These are phyloP conservation scores for Dasypolia templi DNA, from an alignment of 2,888 invertebrate genomes.

Conservation along the genomic window DNA sequence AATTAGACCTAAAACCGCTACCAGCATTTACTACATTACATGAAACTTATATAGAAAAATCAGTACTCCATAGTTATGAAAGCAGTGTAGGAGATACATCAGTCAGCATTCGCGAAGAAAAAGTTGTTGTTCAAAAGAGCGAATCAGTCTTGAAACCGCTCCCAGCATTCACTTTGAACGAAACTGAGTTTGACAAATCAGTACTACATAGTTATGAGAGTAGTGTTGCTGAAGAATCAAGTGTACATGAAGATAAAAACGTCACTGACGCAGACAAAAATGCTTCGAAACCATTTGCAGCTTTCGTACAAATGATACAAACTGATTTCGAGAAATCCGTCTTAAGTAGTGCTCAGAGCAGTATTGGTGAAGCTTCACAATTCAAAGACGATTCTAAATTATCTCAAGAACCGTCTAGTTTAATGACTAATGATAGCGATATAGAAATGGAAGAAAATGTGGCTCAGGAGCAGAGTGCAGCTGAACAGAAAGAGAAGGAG, in stretches of 20 bases:
- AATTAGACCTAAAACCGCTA: constrained; percentile 69
- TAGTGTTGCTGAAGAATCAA: constrained; percentile 72
- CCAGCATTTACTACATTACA: constrained; percentile 80
- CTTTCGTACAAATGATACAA: constrained; percentile 74
- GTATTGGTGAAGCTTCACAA: constrained; percentile 70
- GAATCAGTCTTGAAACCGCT: constrained; percentile 69
- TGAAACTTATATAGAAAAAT: constrained; percentile 78
- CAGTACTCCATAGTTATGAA: constrained; percentile 81
- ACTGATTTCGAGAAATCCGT: constrained; percentile 80
- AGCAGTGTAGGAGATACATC: constrained; percentile 78
- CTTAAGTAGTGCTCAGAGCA: constrained; percentile 77
- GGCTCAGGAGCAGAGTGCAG: constrained; percentile 67
- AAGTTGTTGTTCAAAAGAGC: constrained; percentile 54
- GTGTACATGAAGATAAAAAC: constrained; percentile 65
- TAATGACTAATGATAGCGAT: constrained; percentile 86
- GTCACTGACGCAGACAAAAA: constrained; percentile 58
- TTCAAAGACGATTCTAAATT: constrained; percentile 56
- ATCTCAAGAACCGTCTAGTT: constrained; percentile 75
- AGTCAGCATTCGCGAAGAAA: constrained; percentile 69
- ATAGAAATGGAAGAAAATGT: constrained; percentile 75
- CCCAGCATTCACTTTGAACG: constrained; percentile 78
- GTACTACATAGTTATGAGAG: constrained; percentile 79
- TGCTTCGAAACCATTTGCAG: constrained; percentile 67
- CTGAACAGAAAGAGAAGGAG: constrained; percentile 83
- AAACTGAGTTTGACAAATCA: constrained; percentile 79